Conservation (phyloP, 1,140 invertebrate genomes). For the Gryon sp. region DNA sequence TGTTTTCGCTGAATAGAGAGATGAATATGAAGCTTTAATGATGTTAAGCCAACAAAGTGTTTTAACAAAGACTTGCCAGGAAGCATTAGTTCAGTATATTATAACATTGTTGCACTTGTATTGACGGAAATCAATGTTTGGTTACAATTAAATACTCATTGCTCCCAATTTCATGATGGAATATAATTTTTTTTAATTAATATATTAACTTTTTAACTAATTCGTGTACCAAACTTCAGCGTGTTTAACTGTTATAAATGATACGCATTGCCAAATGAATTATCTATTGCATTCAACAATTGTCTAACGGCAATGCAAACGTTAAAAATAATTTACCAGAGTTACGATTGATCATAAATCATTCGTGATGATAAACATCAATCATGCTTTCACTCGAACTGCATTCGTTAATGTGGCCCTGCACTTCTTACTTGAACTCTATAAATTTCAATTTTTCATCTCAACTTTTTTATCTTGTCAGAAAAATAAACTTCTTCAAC, state of each 20-base stretch:
- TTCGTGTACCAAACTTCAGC: slow-evolving; percentile 10
- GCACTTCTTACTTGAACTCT: slow-evolving; percentile 11
- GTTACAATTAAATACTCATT: slow-evolving; percentile 32
- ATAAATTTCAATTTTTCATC: slow-evolving; percentile 20
- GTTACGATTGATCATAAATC: slow-evolving; percentile 51
- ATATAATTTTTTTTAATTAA: neutral
- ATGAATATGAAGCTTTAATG: slow-evolving; percentile 48
- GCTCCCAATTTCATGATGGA: neutral
- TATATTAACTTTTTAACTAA: slow-evolving; percentile 18
- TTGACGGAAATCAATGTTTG: slow-evolving; percentile 38
- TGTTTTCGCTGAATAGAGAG: slow-evolving; percentile 35
- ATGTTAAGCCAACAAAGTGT: slow-evolving; percentile 51
- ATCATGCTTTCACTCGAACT: slow-evolving; percentile 41
- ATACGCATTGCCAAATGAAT: slow-evolving; percentile 37
- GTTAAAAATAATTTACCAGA: slow-evolving; percentile 41
- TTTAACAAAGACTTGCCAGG: slow-evolving; percentile 43
- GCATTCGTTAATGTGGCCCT: slow-evolving; percentile 18
- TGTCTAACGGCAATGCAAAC: slow-evolving; percentile 25
- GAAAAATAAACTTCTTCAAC: no score
- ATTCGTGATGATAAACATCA: slow-evolving; percentile 41
- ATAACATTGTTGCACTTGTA: slow-evolving; percentile 15
- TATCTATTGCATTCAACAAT: slow-evolving; percentile 42
- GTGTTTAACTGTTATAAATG: slow-evolving; percentile 46
- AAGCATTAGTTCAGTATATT: slow-evolving; percentile 24
- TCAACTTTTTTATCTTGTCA: no score